These are phyloP conservation scores for Actinemys pallida DNA, from an alignment of 2,113 vertebrate genomes.

Conservation along the genomic window DNA sequence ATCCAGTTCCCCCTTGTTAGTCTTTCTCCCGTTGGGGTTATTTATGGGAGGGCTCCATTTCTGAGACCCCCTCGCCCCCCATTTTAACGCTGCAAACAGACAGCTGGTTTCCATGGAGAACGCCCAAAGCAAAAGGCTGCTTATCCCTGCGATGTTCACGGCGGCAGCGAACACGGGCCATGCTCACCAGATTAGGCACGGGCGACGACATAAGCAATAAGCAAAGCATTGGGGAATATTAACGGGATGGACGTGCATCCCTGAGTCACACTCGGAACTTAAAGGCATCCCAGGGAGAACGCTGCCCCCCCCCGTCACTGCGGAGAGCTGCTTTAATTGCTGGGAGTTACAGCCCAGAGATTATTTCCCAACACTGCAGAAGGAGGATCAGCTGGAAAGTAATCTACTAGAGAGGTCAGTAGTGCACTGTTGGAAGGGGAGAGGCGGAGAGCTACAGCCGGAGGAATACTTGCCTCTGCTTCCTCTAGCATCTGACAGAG, in stretches of 20 bases:
- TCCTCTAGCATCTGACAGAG: neutral
- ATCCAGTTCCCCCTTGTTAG: no score
- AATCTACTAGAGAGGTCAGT: neutral
- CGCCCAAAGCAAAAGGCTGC: neutral
- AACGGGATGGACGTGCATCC: neutral
- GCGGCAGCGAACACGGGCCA: neutral
- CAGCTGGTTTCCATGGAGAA: constrained; percentile 2
- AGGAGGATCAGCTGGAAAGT: neutral
- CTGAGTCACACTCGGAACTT: no score
- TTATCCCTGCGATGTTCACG: neutral
- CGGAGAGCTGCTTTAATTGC: neutral
- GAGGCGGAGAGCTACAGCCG: neutral
- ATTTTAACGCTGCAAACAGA: neutral
- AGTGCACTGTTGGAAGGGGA: neutral
- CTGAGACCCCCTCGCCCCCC: neutral
- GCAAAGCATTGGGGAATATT: neutral
- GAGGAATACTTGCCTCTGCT: neutral
- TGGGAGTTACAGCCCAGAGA: neutral
- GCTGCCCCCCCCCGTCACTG: neutral
- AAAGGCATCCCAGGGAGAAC: neutral
- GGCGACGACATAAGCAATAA: neutral
- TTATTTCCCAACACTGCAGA: neutral
- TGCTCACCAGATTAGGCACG: neutral
- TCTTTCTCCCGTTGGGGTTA: no score
- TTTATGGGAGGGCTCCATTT: neutral